phyloP scores from a whole-genome alignment of 2,888 invertebrate genomes.

The Timandra comae region DNA sequence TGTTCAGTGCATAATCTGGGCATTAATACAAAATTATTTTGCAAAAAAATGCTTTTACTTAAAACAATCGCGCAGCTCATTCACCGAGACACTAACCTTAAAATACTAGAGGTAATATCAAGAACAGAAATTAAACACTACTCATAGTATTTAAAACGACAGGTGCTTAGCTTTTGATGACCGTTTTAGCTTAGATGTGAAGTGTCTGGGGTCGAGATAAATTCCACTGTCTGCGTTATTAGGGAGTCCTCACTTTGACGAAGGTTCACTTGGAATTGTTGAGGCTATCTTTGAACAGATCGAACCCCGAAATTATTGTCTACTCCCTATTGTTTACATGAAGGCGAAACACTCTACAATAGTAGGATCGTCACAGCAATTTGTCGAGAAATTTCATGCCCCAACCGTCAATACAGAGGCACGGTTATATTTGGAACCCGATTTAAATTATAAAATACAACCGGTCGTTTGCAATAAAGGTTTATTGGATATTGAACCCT shows the following conservation, averaged over 20 bases:
- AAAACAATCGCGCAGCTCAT: background rate
- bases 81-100: constrained; percentile 16
- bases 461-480: background rate
- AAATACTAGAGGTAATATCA: constrained; percentile 20
- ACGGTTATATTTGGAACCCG: constrained; percentile 9
- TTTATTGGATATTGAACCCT: too few species aligned
- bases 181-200: constrained; percentile 50
- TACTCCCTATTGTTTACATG: constrained; percentile 42
- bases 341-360: constrained; percentile 28
- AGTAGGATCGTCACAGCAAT: constrained; percentile 25
- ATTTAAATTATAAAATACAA: constrained; percentile 17
- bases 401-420: constrained; percentile 10
- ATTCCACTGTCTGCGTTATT: constrained; percentile 61
- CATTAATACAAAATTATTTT: background rate
- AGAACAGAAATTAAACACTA: constrained; percentile 26
- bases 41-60: background rate
- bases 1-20: background rate
- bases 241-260: constrained; percentile 62
- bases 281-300: constrained; percentile 55
- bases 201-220: constrained; percentile 59
- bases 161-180: constrained; percentile 59
- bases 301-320: constrained; percentile 45
- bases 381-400: constrained; percentile 29
- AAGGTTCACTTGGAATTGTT: constrained; percentile 60
- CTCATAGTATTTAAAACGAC: constrained; percentile 50